Evolutionary conservation across 2,797 vertebrate genomes (phyloP), one percentile per base, ranked within the genome.

Genomic region (Denticeps clupeoides): DNA sequence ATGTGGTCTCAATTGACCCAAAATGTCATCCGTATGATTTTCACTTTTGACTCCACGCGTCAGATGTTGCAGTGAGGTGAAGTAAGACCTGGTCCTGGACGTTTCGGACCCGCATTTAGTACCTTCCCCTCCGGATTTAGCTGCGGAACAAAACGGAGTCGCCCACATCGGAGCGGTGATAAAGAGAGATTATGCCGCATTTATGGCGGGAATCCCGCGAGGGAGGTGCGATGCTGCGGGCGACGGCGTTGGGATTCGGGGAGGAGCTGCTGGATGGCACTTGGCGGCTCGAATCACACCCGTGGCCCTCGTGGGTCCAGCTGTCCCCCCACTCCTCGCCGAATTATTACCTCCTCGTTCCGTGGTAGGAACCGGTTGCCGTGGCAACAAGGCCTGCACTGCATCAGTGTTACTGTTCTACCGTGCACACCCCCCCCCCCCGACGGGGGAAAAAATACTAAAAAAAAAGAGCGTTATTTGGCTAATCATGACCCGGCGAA

Each of bases 281-380:
- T 40, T 37, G 18, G 7, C 44, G 10, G 35, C 59, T 60, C 55
- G 69, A 58, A 43, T 51, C 56, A n/a, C n/a, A n/a, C n/a, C 46
- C 46, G 49, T 42, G 52, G 42, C 56, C 49, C 51, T 47, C 46
- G 19, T 49, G 63, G 62, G 57, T 56, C 52, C 37, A 28, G 53
- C 58, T 51, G 41, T 59, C 43, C 56, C 48, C 40, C 47, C 38
- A 55, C 56, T 63, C 70, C 65, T 70, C 53, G 55, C 53, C 60
- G 62, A 70, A 64, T 63, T 60, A 68, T 65, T 70, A 67, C 67
- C 60, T 62, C 54, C 32, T 40, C 28, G 55, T 61, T 72, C 60
- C 62, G 67, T 59, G 58, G 64, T 61, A 62, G 63, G 59, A 40
- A 58, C 41, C 67, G 66, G 79, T 80, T 79, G 70, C 76, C 77